A percentile compares a stretch with the other conserved stretches of the same genome.
These are phyloP conservation scores for Homarus gammarus DNA, from an alignment of 2,888 invertebrate species.

Conservation along the genomic window DNA sequence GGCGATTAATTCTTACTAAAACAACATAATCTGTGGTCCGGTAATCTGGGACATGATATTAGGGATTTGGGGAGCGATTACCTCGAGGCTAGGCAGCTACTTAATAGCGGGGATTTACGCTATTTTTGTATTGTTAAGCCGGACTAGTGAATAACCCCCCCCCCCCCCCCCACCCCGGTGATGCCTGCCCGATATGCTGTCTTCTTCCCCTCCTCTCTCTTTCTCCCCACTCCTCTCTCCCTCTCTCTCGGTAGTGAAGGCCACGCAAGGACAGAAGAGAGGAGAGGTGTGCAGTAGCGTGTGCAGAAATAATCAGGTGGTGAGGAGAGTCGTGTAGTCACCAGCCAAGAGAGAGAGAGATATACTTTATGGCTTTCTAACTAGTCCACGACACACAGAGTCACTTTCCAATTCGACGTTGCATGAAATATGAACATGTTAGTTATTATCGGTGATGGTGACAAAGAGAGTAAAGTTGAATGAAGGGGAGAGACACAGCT, in stretches of 20 bases:
- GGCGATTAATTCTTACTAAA: slow-evolving; percentile 1
- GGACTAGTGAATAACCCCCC: background rate
- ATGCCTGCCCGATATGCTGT: too few relatives aligned
- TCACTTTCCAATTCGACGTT: background rate
- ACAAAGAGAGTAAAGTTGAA: too few relatives aligned
- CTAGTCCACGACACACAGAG: background rate
- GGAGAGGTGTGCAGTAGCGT: too few relatives aligned
- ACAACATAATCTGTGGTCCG: background rate
- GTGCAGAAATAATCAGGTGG: background rate
- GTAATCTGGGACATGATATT: slow-evolving; percentile 22
- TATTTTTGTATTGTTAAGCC: slow-evolving; percentile 31
- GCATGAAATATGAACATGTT: background rate
- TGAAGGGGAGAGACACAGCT: too few relatives aligned
- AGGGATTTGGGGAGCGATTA: slow-evolving; percentile 21
- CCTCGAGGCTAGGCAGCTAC: slow-evolving; percentile 4
- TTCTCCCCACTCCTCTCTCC: too few relatives aligned
- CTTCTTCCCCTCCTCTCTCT: too few relatives aligned
- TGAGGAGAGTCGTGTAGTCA: background rate
- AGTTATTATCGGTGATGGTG: too few relatives aligned
- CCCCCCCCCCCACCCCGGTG: too few relatives aligned
- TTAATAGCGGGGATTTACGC: slow-evolving; percentile 6
- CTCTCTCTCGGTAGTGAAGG: too few relatives aligned
- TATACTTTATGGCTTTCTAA: background rate
- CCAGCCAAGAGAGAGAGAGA: too few relatives aligned
- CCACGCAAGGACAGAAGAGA: too few relatives aligned